phyloP scores from a whole-genome alignment of 2,113 vertebrate species.

The Sula dactylatra region DNA sequence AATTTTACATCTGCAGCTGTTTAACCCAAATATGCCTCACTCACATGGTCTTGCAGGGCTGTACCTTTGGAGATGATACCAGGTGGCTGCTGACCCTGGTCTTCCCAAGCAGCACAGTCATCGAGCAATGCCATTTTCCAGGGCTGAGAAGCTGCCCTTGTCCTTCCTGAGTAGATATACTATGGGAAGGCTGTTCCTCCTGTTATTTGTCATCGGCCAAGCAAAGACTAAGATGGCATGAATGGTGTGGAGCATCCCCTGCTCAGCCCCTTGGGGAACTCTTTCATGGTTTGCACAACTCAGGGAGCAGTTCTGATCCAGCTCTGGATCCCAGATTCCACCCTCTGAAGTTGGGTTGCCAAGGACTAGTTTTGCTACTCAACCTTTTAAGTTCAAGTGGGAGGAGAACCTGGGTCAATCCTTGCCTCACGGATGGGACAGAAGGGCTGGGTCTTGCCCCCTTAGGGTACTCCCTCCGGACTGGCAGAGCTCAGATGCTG shows the following conservation, averaged over 20 bases:
- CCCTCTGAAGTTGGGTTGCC: neutral
- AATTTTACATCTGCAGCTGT: neutral
- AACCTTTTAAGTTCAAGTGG: neutral
- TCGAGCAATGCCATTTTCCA: neutral
- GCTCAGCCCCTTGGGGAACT: neutral
- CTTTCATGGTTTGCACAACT: neutral
- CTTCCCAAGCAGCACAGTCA: neutral
- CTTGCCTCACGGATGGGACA: neutral
- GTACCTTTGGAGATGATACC: neutral
- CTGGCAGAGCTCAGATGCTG: neutral
- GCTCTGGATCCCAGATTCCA: neutral
- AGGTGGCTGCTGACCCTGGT: neutral
- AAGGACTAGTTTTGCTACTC: neutral
- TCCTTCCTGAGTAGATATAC: neutral
- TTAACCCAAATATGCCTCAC: neutral
- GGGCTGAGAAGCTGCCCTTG: neutral
- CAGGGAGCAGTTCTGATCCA: neutral
- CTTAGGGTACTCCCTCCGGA: neutral
- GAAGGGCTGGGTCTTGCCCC: neutral
- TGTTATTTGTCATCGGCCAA: neutral
- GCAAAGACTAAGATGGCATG: neutral
- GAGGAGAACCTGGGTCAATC: neutral
- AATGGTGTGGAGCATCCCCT: neutral
- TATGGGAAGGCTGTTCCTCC: neutral
- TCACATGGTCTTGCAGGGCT: neutral